Evolutionary conservation across 2,888 invertebrate genomes (phyloP).

Genomic region (Aromia moschata): DNA sequence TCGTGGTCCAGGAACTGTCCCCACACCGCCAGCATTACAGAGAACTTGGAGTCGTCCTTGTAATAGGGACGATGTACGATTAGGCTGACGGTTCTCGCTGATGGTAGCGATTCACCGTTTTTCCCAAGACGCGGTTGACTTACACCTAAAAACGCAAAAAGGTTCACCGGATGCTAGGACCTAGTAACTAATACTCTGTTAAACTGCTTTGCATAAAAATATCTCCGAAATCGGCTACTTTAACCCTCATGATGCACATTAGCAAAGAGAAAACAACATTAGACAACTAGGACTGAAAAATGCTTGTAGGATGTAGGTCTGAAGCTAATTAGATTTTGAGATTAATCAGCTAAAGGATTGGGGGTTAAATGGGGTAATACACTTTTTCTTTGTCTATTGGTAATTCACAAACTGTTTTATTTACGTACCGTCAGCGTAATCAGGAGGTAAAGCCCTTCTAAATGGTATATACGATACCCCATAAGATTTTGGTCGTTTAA

Average conservation of each 20-base stretch:
- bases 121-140: conserved; percentile 70
- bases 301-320: too few species aligned
- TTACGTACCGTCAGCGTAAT: conserved; percentile 78
- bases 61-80: conserved; percentile 79
- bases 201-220: too few species aligned
- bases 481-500: conserved; percentile 69
- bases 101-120: conserved; percentile 70
- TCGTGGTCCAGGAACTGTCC: conserved; percentile 91
- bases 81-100: conserved; percentile 79
- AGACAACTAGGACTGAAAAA: too few species aligned
- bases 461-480: conserved; percentile 81
- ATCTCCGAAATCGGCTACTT: too few species aligned
- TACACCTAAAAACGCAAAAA: conserved; percentile 63
- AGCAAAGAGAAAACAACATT: too few species aligned
- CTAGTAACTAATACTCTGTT: too few species aligned
- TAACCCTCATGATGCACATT: too few species aligned
- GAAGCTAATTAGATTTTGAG: too few species aligned
- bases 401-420: too few species aligned
- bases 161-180: not conserved
- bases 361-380: too few species aligned
- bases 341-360: too few species aligned
- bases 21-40: conserved; percentile 87
- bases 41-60: conserved; percentile 77
- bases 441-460: conserved; percentile 75
- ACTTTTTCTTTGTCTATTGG: too few species aligned